These are phyloP conservation scores for Hydropsyche betteni DNA, from an alignment of 2,888 invertebrate species.

Conservation along the genomic window DNA sequence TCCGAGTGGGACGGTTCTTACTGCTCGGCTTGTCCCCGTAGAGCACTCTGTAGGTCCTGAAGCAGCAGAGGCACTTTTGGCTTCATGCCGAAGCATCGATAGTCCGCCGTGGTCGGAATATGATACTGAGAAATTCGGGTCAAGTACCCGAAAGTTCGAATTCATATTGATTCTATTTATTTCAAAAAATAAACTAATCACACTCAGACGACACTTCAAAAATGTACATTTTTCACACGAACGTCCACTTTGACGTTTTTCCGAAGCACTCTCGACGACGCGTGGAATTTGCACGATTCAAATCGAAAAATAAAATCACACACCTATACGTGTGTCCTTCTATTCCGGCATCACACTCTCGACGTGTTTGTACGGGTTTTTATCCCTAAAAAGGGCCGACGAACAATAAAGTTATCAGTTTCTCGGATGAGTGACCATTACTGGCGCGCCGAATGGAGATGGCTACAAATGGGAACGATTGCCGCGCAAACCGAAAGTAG, in stretches of 20 bases:
- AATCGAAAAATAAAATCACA: not conserved
- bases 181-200: no score
- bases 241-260: constrained; percentile 9
- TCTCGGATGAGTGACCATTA: constrained; percentile 49
- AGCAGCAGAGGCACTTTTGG: constrained; percentile 33
- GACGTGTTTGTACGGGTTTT: constrained; percentile 21
- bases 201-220: no score
- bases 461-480: constrained; percentile 38
- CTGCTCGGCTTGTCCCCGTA: constrained; percentile 39
- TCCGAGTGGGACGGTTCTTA: constrained; percentile 29
- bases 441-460: constrained; percentile 23
- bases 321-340: not conserved
- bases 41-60: constrained; percentile 31
- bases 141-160: constrained; percentile 26
- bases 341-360: constrained; percentile 28
- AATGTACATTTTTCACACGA: not conserved
- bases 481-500: constrained; percentile 1
- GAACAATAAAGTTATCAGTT: constrained; percentile 50
- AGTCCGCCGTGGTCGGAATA: constrained; percentile 2
- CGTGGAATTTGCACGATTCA: not conserved
- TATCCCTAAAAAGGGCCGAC: constrained; percentile 41
- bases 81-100: constrained; percentile 32
- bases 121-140: constrained; percentile 34
- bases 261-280: constrained; percentile 13
- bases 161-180: not conserved